Evolutionary conservation across 2,113 vertebrate species (phyloP).

Genomic region (Chloropsis cyanopogon): DNA sequence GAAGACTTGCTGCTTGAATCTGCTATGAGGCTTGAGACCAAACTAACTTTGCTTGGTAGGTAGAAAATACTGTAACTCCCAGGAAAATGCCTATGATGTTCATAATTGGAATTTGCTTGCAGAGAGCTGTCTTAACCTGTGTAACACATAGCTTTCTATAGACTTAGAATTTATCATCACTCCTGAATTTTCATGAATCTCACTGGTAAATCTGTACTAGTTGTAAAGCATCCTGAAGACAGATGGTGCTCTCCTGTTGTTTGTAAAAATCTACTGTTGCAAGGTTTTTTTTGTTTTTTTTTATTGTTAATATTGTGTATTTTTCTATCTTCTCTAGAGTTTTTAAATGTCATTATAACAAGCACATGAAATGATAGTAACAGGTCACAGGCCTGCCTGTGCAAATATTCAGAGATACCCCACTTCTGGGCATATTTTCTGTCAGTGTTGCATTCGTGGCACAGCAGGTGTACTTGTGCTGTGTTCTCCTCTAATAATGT

Average conservation of each 20-base stretch:
- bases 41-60: slow-evolving; percentile 88
- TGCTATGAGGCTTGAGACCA: slow-evolving; percentile 81
- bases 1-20: slow-evolving; percentile 88
- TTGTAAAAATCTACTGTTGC: background rate
- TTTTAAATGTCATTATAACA: background rate
- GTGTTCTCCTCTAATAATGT: background rate
- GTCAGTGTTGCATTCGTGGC: background rate
- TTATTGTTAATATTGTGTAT: background rate
- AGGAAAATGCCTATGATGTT: background rate
- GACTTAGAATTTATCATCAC: background rate
- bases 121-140: background rate
- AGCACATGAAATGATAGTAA: background rate
- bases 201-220: background rate
- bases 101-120: background rate
- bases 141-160: background rate
- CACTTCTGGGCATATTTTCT: background rate
- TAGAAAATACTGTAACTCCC: background rate
- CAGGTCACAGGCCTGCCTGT: background rate
- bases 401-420: background rate
- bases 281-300: no score
- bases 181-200: background rate
- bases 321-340: background rate
- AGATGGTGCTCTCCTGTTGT: background rate
- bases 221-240: background rate
- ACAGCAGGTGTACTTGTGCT: background rate